phyloP scores from a whole-genome alignment of 2,113 vertebrate genomes.

The Regulus satrapa region DNA sequence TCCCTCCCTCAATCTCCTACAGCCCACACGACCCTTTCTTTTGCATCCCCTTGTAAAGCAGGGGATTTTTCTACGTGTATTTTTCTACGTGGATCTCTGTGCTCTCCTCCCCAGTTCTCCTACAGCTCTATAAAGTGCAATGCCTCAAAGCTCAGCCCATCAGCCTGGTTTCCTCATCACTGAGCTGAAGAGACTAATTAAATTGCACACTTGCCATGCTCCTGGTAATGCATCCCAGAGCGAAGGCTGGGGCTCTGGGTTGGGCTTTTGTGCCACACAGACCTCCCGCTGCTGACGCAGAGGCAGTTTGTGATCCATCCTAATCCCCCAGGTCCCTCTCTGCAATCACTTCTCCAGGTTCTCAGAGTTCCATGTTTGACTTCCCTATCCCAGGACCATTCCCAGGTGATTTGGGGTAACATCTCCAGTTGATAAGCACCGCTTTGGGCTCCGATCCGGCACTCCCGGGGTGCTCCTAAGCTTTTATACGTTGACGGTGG shows the following conservation, averaged over 20 bases:
- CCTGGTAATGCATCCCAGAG: conserved; percentile 1
- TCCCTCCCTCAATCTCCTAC: not conserved
- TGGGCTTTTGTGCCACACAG: not conserved
- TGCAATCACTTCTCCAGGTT: not conserved
- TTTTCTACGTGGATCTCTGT: not conserved
- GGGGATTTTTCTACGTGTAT: not conserved
- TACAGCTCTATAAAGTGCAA: not conserved
- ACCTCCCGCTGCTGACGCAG: not conserved
- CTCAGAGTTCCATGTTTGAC: not conserved
- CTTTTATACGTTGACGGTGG: not conserved
- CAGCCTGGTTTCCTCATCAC: not conserved
- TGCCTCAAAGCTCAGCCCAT: not conserved
- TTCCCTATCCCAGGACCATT: not conserved
- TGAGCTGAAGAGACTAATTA: conserved; percentile 15
- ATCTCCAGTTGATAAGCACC: not conserved
- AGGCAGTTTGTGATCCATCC: not conserved
- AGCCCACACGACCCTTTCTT: not conserved
- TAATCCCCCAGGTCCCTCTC: not conserved
- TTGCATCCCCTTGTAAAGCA: not conserved
- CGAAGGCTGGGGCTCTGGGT: not conserved
- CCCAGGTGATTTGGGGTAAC: not conserved
- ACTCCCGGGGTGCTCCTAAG: not conserved
- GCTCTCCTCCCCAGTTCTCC: not conserved
- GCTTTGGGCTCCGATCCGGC: not conserved
- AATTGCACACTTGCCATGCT: not conserved